These are phyloP conservation scores for Ciconia nigra DNA, from an alignment of 2,797 vertebrate species.

Conservation along the genomic window DNA sequence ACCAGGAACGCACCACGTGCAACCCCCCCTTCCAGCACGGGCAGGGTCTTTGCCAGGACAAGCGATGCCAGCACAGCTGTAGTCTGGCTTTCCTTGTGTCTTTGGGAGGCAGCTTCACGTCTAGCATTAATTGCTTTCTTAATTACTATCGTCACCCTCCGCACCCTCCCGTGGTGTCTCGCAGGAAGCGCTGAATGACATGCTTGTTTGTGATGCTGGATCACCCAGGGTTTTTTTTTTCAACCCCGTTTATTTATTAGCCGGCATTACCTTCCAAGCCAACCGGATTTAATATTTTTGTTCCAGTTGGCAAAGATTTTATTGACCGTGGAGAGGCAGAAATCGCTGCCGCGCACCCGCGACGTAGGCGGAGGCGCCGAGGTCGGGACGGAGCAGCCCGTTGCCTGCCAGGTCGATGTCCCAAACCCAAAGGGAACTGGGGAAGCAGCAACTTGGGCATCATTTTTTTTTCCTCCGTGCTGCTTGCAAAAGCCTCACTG, in stretches of 20 bases:
- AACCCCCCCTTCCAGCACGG: neutral
- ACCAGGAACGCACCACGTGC: accelerated
- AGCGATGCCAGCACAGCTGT: neutral
- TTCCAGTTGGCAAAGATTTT: neutral
- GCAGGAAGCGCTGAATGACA: neutral
- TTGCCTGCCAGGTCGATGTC: accelerated
- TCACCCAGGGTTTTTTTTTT: neutral
- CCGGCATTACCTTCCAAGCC: neutral
- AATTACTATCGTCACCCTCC: neutral
- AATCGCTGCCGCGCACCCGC: neutral
- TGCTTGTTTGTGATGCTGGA: neutral
- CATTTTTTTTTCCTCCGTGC: neutral
- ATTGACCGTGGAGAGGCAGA: neutral
- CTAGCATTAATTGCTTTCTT: conserved; percentile 1
- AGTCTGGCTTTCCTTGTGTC: neutral
- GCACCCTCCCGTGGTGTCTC: neutral
- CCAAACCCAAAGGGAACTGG: neutral
- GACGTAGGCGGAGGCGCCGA: accelerated
- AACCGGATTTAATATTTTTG: neutral
- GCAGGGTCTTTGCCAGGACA: neutral
- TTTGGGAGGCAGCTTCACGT: neutral
- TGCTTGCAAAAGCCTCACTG: neutral
- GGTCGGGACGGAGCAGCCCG: neutral
- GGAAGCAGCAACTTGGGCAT: neutral
- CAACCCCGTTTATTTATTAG: neutral